phyloP scores from a whole-genome alignment of 2,113 vertebrate species.

The Castor canadensis region DNA sequence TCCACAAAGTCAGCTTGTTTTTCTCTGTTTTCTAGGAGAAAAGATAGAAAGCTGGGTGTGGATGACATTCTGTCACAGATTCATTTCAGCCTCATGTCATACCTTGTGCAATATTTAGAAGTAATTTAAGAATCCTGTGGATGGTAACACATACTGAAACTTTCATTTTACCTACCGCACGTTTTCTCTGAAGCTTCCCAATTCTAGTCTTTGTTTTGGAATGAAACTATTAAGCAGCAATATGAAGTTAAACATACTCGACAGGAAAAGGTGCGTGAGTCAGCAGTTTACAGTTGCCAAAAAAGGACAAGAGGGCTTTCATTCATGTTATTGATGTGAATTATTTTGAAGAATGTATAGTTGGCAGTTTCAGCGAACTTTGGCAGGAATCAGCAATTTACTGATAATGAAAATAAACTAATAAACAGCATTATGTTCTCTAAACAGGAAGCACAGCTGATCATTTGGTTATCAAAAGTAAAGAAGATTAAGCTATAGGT shows the following conservation, averaged over 20 bases:
- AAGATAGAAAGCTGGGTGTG: neutral
- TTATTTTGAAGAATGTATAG: constrained; percentile 62
- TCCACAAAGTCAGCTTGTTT: constrained; percentile 27
- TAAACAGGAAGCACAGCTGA: constrained; percentile 17
- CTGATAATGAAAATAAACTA: constrained; percentile 55
- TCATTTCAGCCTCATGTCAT: constrained; percentile 51
- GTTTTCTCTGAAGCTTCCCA: constrained; percentile 58
- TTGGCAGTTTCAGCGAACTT: constrained; percentile 66
- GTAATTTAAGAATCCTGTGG: constrained; percentile 58
- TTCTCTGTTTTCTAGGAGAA: constrained; percentile 32
- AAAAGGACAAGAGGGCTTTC: constrained; percentile 63
- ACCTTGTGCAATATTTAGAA: constrained; percentile 70
- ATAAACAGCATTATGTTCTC: constrained; percentile 9
- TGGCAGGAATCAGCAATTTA: constrained; percentile 69
- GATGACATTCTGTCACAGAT: constrained; percentile 49
- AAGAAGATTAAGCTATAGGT: constrained; percentile 7
- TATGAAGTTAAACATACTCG: constrained; percentile 69
- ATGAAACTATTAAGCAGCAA: constrained; percentile 67
- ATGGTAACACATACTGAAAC: constrained; percentile 61
- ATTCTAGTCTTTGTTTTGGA: constrained; percentile 67
- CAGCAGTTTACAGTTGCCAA: constrained; percentile 65
- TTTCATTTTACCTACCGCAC: constrained; percentile 65
- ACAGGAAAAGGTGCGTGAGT: constrained; percentile 62
- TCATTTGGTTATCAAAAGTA: constrained; percentile 9
- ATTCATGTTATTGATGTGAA: constrained; percentile 67